A percentile compares a stretch with the other conserved stretches of the same genome.
phyloP scores from a whole-genome alignment of 2,113 vertebrate species.

The Lasiurus cinereus region DNA sequence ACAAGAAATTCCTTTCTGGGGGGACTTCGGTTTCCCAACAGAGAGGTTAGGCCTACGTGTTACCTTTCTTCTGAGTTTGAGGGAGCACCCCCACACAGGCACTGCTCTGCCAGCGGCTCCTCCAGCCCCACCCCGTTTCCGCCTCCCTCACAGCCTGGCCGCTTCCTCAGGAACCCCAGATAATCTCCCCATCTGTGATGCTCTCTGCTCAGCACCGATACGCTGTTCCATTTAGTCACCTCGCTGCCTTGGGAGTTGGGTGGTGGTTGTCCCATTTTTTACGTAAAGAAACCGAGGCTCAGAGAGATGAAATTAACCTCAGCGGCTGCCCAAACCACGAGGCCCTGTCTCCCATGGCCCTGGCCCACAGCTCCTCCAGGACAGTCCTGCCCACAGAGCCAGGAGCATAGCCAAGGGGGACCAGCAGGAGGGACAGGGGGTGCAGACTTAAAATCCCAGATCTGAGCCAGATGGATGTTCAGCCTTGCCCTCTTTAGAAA shows the following conservation, averaged over 20 bases:
- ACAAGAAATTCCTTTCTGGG: not conserved
- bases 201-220: constrained; percentile 3
- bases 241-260: not conserved
- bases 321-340: not conserved
- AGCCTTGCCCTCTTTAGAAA: constrained; percentile 24
- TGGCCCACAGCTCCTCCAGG: not conserved
- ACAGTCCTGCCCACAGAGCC: not conserved
- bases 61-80: not conserved
- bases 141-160: not conserved
- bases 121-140: not conserved
- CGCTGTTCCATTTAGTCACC: not conserved
- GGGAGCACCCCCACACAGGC: not conserved
- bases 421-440: not conserved
- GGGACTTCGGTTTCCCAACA: constrained; percentile 11
- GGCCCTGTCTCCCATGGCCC: not conserved
- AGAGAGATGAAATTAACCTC: constrained; percentile 2
- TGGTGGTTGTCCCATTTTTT: constrained; percentile 27
- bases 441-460: not conserved
- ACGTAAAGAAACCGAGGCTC: constrained; percentile 30
- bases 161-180: constrained; percentile 14
- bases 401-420: not conserved
- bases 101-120: not conserved
- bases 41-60: not conserved
- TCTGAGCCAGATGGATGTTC: not conserved
- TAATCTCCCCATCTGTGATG: not conserved